phyloP scores from a whole-genome alignment of 2,113 vertebrate species.

The Nothobranchius furzeri region DNA sequence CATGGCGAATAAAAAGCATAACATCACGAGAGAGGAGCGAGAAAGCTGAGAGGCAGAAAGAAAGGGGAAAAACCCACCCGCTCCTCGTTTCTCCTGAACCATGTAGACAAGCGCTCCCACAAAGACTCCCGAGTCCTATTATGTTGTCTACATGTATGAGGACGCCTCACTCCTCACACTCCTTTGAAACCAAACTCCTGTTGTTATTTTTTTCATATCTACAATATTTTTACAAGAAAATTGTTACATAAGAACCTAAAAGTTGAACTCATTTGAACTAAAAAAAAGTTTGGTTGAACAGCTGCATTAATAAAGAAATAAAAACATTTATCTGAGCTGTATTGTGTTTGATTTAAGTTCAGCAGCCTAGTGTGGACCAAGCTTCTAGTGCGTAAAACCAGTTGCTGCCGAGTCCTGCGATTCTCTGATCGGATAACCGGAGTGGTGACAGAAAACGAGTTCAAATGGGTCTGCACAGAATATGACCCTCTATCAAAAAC shows the following conservation, averaged over 20 bases:
- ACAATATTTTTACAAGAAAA: slow-evolving; percentile 8
- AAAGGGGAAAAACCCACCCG: slow-evolving; percentile 9
- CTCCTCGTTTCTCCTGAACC: slow-evolving; percentile 31
- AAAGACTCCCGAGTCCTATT: slow-evolving; percentile 35
- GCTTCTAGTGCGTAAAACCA: background rate
- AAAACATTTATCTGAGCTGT: background rate
- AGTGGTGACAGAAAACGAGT: background rate
- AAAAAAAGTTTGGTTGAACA: too few relatives aligned
- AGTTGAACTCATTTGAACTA: background rate
- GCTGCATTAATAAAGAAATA: too few relatives aligned
- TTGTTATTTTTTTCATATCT: background rate
- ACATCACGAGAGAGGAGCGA: slow-evolving; percentile 3
- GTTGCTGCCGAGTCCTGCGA: background rate
- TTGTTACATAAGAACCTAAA: background rate
- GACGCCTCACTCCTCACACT: background rate
- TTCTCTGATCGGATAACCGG: background rate
- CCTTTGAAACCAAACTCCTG: background rate
- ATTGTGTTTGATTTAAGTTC: background rate
- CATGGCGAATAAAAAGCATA: slow-evolving; percentile 22
- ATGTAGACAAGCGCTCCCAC: slow-evolving; percentile 60
- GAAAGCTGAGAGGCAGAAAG: slow-evolving; percentile 7
- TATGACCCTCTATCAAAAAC: background rate
- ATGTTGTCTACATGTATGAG: background rate
- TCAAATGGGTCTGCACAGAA: background rate
- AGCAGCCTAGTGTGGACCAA: background rate